Percentiles rank a stretch among this genome's conserved stretches.
Evolutionary conservation across 2,888 invertebrate species (phyloP).

Genomic region (Campoplex nolae): DNA sequence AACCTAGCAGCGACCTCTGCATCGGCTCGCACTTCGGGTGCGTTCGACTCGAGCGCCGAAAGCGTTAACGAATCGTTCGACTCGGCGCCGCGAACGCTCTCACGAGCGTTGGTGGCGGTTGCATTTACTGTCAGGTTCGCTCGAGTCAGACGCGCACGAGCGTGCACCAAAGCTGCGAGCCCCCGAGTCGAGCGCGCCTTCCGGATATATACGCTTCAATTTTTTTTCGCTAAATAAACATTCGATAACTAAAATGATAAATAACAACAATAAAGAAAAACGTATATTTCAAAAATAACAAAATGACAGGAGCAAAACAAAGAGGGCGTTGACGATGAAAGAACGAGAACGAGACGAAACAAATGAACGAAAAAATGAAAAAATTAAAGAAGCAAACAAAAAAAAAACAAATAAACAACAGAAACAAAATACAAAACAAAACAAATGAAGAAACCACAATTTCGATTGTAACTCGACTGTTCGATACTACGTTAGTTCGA

Average conservation of each 20-base stretch:
- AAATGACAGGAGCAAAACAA: conserved; percentile 16
- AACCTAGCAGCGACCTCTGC: conserved; percentile 24
- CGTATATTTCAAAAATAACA: conserved; percentile 6
- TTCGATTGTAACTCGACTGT: conserved; percentile 79
- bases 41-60: not conserved
- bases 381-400: not conserved
- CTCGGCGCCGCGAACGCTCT: too few species aligned
- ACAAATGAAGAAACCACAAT: conserved; percentile 74
- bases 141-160: too few species aligned
- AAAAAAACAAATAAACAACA: not conserved
- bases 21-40: conserved; percentile 28
- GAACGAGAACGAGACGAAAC: conserved; percentile 51
- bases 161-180: too few species aligned
- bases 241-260: conserved; percentile 33
- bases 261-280: conserved; percentile 20
- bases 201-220: not conserved
- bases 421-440: conserved; percentile 52
- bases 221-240: conserved; percentile 18
- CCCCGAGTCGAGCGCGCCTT: too few species aligned
- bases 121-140: too few species aligned
- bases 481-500: conserved; percentile 78
- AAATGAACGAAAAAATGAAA: conserved; percentile 45
- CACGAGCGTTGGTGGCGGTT: too few species aligned
- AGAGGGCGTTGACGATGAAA: conserved; percentile 18
- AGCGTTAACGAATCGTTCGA: too few species aligned